A percentile compares a stretch with the other conserved stretches of the same genome.
phyloP scores from a whole-genome alignment of 2,888 invertebrate genomes.

The Chymomyza amoena region DNA sequence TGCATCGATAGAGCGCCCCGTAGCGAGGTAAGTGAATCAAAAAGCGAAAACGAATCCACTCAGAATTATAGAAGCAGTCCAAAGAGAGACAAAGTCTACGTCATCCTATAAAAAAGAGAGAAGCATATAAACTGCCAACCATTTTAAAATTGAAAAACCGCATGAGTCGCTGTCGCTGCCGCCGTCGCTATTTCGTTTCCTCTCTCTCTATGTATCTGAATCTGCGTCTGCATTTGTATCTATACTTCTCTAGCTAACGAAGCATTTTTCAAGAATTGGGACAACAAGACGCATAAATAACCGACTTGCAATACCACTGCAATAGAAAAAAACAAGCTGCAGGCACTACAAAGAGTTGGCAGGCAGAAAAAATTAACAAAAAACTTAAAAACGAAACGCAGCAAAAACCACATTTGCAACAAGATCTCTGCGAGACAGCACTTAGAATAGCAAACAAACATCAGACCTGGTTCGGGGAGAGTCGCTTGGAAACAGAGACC shows the following conservation, averaged over 20 bases:
- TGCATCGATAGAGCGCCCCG: slow-evolving; percentile 6
- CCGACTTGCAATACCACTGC: slow-evolving; percentile 52
- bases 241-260: background rate
- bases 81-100: background rate
- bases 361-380: slow-evolving; percentile 9
- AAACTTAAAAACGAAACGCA: slow-evolving; percentile 31
- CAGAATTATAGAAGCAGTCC: background rate
- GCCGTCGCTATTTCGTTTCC: too few species aligned
- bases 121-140: background rate
- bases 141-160: slow-evolving; percentile 37
- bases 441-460: slow-evolving; percentile 68
- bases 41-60: background rate
- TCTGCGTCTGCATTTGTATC: background rate
- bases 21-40: background rate
- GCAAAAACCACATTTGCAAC: slow-evolving; percentile 41
- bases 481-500: background rate
- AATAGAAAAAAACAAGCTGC: slow-evolving; percentile 20
- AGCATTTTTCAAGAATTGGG: slow-evolving; percentile 62
- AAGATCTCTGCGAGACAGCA: slow-evolving; percentile 37
- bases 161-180: slow-evolving; percentile 14
- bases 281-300: slow-evolving; percentile 71
- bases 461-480: slow-evolving; percentile 3
- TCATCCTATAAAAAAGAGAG: background rate
- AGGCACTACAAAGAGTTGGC: too few species aligned
- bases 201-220: too few species aligned